These are phyloP conservation scores for Pseudochirops cupreus DNA, from an alignment of 2,797 vertebrate genomes.

Conservation along the genomic window DNA sequence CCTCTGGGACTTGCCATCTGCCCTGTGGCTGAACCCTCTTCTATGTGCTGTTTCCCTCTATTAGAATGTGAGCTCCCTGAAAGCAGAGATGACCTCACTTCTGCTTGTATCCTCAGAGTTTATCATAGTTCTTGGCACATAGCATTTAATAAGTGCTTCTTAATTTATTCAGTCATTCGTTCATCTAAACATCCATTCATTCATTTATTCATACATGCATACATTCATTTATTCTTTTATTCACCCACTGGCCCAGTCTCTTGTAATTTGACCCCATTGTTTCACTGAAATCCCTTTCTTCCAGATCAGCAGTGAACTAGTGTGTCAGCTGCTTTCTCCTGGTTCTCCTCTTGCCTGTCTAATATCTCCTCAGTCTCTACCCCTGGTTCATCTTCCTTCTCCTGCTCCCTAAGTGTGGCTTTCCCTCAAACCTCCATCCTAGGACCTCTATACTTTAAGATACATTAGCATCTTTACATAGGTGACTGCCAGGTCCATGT, in stretches of 20 bases:
- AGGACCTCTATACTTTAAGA: background rate
- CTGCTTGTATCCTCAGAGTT: background rate
- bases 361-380: background rate
- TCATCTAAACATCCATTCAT: background rate
- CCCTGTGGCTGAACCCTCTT: background rate
- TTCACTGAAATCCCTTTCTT: background rate
- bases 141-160: background rate
- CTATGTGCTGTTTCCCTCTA: background rate
- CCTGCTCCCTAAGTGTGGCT: background rate
- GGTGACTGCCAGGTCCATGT: background rate
- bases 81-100: background rate
- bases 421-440: background rate
- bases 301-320: background rate
- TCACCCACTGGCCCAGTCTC: background rate
- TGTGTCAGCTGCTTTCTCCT: background rate
- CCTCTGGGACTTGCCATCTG: background rate
- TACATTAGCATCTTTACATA: background rate
- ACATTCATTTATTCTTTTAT: background rate
- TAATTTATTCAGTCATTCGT: background rate
- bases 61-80: background rate
- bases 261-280: background rate
- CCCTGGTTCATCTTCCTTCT: background rate
- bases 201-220: background rate
- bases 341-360: background rate
- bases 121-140: background rate